Percentiles rank a stretch among this genome's conserved stretches.
These are phyloP conservation scores for Camelus bactrianus DNA, from an alignment of 2,113 vertebrate genomes.

Conservation along the genomic window DNA sequence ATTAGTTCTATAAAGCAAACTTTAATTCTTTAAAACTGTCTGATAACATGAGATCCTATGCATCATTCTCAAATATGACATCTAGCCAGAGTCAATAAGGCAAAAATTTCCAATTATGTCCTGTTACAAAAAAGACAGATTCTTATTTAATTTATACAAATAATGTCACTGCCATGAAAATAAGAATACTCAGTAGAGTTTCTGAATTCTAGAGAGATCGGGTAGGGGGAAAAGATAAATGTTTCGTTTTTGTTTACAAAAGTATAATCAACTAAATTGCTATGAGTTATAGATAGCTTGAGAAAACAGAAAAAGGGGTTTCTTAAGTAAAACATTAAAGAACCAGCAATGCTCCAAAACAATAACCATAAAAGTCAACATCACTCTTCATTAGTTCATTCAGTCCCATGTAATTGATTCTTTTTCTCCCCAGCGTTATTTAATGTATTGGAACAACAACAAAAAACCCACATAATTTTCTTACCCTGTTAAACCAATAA, in stretches of 20 bases:
- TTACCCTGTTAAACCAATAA: neutral
- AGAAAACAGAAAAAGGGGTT: neutral
- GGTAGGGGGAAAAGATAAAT: neutral
- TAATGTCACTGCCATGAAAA: constrained; percentile 7
- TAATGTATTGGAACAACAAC: neutral
- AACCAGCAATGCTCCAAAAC: neutral
- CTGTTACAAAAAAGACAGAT: neutral
- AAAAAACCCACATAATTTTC: neutral
- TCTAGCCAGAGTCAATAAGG: neutral
- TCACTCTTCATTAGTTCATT: constrained; percentile 5
- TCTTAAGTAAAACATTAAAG: neutral
- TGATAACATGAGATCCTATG: neutral
- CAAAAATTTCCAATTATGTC: neutral
- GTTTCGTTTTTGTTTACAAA: constrained; percentile 25
- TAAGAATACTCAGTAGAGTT: neutral
- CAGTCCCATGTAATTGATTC: neutral
- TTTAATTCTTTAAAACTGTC: neutral
- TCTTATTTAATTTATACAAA: neutral
- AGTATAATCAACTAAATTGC: neutral
- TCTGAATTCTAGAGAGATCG: neutral
- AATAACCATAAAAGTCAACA: neutral
- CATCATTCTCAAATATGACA: neutral
- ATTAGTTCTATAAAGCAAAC: neutral
- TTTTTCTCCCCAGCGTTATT: neutral
- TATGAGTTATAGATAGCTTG: neutral